Base-by-base conservation (phyloP, 2,888 invertebrate genomes). In the Drosophila differens region DNA sequence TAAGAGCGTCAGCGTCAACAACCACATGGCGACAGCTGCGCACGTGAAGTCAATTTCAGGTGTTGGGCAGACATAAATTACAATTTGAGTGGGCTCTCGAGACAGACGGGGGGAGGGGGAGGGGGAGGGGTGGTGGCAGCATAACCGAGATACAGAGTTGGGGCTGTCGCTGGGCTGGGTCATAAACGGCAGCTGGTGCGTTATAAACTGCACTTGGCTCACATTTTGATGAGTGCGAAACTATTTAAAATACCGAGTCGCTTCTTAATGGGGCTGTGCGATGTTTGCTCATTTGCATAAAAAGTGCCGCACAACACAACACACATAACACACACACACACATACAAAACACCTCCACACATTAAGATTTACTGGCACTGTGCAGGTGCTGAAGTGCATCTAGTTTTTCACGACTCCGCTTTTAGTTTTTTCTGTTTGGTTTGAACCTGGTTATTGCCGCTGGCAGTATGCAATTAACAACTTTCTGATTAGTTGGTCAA, bases 401-500 rank as follows among this genome's bases (percentile, higher is more conserved):
- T 28, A 59, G 25, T 49, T 51, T 35, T 35, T 51, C 32, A 37
- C 22, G 57, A 51, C 39, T 55, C 12, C 37, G 39, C 55, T n/a
- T 39, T 39, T 12, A 14, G 35, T 35, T 10, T 19, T 25, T 39
- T 57, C 16, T 1, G 25, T 9, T 33, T 44, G 22, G 19, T n/a
- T 19, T 47, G 39, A 37, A 53, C 19, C 54, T 73, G 73, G 70
- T 61, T 79, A 82, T 85, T 83, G 74, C 85, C 67, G 63, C 57
- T 77, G 81, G 83, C 88, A 76, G 51, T 70, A 71, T 71, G 85
- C 88, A 88, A 85, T 85, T 85, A 85, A 74, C 75, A 85, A 85
- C 67, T 85, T 85, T 83, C 73, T 85, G 84, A 85, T 85, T 87
- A 87, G 85, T 87, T 87, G 84, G 87, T 80, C 83, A 88, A 81